Conservation (phyloP, 1,140 invertebrate genomes). For the Calliopsis andreniformis region DNA sequence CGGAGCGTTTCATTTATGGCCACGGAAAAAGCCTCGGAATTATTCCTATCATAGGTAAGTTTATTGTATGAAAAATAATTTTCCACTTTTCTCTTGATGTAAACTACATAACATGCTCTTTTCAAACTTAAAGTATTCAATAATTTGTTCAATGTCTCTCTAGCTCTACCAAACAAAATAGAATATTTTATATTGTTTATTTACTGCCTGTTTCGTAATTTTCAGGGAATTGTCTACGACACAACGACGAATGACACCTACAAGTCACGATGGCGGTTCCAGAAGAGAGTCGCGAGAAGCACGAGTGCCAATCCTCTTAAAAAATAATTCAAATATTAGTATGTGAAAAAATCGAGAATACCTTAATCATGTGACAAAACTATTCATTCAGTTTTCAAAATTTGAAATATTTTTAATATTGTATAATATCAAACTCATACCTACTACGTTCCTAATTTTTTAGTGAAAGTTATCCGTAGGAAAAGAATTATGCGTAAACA, state of each 20-base stretch:
- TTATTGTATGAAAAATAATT: background rate
- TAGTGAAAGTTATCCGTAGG: too few relatives aligned
- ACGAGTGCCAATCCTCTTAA: conserved; percentile 33
- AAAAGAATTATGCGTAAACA: too few relatives aligned
- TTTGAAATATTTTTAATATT: too few relatives aligned
- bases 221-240: conserved; percentile 56
- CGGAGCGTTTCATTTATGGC: conserved; percentile 91
- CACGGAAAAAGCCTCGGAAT: conserved; percentile 61
- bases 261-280: background rate
- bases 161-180: too few relatives aligned
- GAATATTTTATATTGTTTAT: background rate
- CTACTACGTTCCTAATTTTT: too few relatives aligned
- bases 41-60: conserved; percentile 48
- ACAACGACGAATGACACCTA: conserved; percentile 46
- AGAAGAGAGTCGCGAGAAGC: conserved; percentile 36
- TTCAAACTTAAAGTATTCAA: background rate
- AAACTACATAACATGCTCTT: background rate
- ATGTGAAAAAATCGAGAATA: background rate
- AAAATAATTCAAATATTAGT: conserved; percentile 6
- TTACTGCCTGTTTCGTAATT: conserved; percentile 3
- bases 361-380: too few relatives aligned
- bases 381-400: too few relatives aligned
- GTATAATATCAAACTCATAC: too few relatives aligned
- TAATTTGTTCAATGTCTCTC: too few relatives aligned
- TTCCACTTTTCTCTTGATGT: background rate